Conservation (phyloP, 2,888 invertebrate species). For the Ligdia adustata region DNA sequence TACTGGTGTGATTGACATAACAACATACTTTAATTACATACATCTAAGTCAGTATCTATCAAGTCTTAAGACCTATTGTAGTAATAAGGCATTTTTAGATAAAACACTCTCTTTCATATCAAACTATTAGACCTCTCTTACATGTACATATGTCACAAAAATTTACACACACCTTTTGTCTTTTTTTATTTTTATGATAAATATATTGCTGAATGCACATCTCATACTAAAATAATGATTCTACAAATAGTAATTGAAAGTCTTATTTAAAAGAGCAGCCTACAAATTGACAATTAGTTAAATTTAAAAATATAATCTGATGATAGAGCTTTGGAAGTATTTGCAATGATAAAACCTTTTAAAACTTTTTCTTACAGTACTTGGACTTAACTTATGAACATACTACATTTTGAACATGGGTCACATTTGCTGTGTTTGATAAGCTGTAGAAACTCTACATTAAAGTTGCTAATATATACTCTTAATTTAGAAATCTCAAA, state of each 20-base stretch:
- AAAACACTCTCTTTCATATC: slow-evolving; percentile 80
- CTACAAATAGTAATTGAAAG: slow-evolving; percentile 71
- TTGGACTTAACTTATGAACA: slow-evolving; percentile 12
- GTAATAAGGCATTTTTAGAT: slow-evolving; percentile 83
- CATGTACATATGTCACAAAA: slow-evolving; percentile 64
- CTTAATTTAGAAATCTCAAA: too few relatives aligned
- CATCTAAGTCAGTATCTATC: slow-evolving; percentile 81
- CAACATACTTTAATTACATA: slow-evolving; percentile 65
- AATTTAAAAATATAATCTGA: slow-evolving; percentile 37
- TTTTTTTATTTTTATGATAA: slow-evolving; percentile 58
- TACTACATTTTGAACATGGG: slow-evolving; percentile 5
- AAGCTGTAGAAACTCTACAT: slow-evolving; percentile 1
- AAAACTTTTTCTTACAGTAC: slow-evolving; percentile 7
- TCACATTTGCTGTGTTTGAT: background rate
- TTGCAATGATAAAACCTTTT: slow-evolving; percentile 16
- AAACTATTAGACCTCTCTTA: slow-evolving; percentile 80
- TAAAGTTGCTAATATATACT: too few relatives aligned
- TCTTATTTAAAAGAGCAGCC: slow-evolving; percentile 66
- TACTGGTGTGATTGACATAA: slow-evolving; percentile 65
- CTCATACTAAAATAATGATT: slow-evolving; percentile 62
- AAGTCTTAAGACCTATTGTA: slow-evolving; percentile 80
- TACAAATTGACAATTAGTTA: slow-evolving; percentile 70
- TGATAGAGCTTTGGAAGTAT: slow-evolving; percentile 30
- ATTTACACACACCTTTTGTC: slow-evolving; percentile 67
- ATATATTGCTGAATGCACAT: slow-evolving; percentile 69